Conservation (phyloP, 2,888 invertebrate species). For the Zelleria hepariella region DNA sequence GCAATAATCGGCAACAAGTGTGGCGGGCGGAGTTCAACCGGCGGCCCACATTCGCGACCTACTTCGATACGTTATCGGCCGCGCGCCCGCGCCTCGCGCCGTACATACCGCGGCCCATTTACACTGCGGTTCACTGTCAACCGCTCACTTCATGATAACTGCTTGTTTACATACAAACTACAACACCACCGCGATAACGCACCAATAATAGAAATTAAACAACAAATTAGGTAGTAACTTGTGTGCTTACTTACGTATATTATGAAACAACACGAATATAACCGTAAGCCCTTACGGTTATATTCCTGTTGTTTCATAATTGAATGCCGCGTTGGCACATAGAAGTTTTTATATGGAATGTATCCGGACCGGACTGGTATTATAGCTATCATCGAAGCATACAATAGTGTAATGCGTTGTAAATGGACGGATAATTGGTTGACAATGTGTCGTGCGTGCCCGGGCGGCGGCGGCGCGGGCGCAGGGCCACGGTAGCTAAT, state of each 20-base stretch:
- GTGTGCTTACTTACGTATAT: too few species aligned
- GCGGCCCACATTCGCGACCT: conserved; percentile 39
- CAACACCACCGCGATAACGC: not conserved
- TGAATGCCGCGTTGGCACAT: not conserved
- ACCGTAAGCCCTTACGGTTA: too few species aligned
- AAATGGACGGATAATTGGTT: conserved; percentile 46
- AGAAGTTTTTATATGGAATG: not conserved
- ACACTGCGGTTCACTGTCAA: conserved; percentile 23
- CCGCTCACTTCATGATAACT: not conserved
- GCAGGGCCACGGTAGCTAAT: conserved; percentile 5
- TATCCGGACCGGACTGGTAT: conserved; percentile 8
- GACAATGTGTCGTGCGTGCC: conserved; percentile 31
- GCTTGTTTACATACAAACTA: not conserved
- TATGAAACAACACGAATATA: too few species aligned
- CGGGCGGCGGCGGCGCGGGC: conserved; percentile 15
- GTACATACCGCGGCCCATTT: conserved; percentile 24
- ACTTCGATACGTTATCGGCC: conserved; percentile 45
- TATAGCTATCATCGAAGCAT: conserved; percentile 24
- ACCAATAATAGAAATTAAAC: not conserved
- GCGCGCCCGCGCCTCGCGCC: conserved; percentile 12
- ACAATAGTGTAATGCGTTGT: conserved; percentile 34
- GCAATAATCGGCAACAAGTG: conserved; percentile 5
- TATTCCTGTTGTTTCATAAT: not conserved
- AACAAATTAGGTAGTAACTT: not conserved
- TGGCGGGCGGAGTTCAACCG: conserved; percentile 20